Percentiles rank a stretch among this genome's conserved stretches.
Evolutionary conservation across 2,113 vertebrate genomes (phyloP).

Genomic region (Lynx canadensis): DNA sequence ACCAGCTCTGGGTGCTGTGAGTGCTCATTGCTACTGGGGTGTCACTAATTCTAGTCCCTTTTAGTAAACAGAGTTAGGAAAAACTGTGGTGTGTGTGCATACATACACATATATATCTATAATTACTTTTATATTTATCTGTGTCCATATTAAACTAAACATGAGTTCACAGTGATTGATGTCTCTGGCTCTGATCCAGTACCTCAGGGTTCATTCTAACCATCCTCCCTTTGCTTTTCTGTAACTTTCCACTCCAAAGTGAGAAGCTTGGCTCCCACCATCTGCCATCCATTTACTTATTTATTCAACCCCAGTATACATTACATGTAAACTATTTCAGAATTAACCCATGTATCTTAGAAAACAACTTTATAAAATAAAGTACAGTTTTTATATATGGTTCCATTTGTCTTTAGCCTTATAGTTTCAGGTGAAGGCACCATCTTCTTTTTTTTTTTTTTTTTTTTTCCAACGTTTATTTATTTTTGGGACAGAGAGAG

Average conservation of each 20-base stretch:
- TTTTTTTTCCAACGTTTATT: no score
- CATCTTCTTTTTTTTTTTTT: background rate
- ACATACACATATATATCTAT: background rate
- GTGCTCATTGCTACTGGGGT: background rate
- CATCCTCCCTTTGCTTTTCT: background rate
- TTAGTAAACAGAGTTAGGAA: background rate
- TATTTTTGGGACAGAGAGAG: no score
- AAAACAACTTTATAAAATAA: background rate
- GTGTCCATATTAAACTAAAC: background rate
- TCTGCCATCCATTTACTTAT: background rate
- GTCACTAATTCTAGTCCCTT: background rate
- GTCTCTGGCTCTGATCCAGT: background rate
- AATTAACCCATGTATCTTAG: background rate
- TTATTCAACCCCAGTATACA: background rate
- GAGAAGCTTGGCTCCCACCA: background rate
- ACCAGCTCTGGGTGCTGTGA: background rate
- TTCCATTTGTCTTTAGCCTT: constrained; percentile 3
- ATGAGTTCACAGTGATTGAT: background rate
- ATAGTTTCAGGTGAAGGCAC: background rate
- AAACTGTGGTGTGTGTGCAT: background rate
- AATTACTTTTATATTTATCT: background rate
- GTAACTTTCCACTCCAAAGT: background rate
- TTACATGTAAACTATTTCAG: background rate
- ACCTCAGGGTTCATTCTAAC: background rate
- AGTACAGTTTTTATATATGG: background rate